Percentiles rank a stretch among this genome's conserved stretches.
These are phyloP conservation scores for Holothuria scabra DNA, from an alignment of 53 echinoderm and acorn worm genomes.

Conservation along the genomic window DNA sequence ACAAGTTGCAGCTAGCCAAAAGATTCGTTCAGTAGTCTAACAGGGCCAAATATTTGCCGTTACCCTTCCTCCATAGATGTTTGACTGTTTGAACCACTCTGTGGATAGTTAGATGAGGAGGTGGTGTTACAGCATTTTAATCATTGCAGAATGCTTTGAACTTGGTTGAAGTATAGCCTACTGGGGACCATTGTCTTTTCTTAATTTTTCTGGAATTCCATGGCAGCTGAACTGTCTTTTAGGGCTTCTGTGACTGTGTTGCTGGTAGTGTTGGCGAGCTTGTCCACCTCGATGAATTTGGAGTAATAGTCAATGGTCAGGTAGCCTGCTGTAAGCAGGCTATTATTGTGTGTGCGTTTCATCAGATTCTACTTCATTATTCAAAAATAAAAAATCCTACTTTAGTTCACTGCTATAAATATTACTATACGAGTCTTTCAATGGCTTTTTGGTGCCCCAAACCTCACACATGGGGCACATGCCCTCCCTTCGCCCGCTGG, in stretches of 20 bases:
- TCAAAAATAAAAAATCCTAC: no score
- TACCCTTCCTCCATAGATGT: slow-evolving; percentile 63
- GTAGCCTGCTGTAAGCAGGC: no score
- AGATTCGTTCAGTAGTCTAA: neutral
- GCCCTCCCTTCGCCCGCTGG: no score
- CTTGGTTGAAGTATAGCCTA: slow-evolving; percentile 42
- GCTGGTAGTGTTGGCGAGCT: slow-evolving; percentile 44
- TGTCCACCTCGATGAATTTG: slow-evolving; percentile 61
- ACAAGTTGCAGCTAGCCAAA: slow-evolving; percentile 53
- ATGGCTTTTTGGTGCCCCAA: no score
- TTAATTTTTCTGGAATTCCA: slow-evolving; percentile 56
- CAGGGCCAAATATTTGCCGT: slow-evolving; percentile 55
- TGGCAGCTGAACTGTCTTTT: slow-evolving; percentile 57
- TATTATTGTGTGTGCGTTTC: no score
- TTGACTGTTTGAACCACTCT: slow-evolving; percentile 48
- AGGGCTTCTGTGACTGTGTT: slow-evolving; percentile 37
- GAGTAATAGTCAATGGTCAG: slow-evolving; percentile 68
- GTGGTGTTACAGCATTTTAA: no score
- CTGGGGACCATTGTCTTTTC: slow-evolving; percentile 66
- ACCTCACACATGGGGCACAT: no score
- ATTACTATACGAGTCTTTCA: no score
- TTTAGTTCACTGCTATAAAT: no score
- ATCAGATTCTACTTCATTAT: no score
- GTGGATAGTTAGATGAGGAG: neutral
- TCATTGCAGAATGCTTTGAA: slow-evolving; percentile 13